Conservation (phyloP, 1,140 invertebrate genomes). For the Drosophila busckii region DNA sequence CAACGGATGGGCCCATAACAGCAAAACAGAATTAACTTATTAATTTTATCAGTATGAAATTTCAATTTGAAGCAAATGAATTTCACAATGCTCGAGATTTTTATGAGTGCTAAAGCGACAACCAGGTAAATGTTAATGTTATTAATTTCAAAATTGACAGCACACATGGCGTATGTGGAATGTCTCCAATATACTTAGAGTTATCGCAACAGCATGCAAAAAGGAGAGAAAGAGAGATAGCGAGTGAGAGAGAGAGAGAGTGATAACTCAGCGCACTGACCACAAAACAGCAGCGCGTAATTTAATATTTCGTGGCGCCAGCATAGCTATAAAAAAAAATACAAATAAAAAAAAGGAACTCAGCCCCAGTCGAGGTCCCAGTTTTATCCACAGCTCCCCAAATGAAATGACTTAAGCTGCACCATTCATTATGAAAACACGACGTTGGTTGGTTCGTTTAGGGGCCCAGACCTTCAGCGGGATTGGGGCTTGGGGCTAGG, state of each 20-base stretch:
- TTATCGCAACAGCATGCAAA: too few species aligned
- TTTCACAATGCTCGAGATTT: slow-evolving; percentile 38
- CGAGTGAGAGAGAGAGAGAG: slow-evolving; percentile 22
- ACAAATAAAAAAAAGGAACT: slow-evolving; percentile 8
- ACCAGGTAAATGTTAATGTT: slow-evolving; percentile 45
- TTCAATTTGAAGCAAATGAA: slow-evolving; percentile 47
- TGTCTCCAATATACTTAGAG: too few species aligned
- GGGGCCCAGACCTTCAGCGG: slow-evolving; percentile 6
- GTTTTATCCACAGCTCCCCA: slow-evolving; percentile 12
- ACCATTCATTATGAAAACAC: slow-evolving; percentile 79
- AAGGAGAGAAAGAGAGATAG: neutral
- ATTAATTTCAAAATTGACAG: slow-evolving; percentile 44
- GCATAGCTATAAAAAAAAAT: slow-evolving; percentile 71
- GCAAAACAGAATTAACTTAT: slow-evolving; percentile 70
- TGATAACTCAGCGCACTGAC: slow-evolving; percentile 1
- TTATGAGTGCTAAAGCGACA: slow-evolving; percentile 38
- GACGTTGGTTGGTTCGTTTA: slow-evolving; percentile 39
- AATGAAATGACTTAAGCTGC: slow-evolving; percentile 78
- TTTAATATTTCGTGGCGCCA: slow-evolving; percentile 79
- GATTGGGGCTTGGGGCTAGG: slow-evolving; percentile 1
- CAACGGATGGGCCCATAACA: too few species aligned
- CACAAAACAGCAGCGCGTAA: slow-evolving; percentile 72
- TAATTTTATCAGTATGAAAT: slow-evolving; percentile 56
- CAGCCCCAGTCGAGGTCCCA: neutral
- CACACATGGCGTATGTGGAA: slow-evolving; percentile 63